phyloP scores from a whole-genome alignment of 2,113 vertebrate species.

The Noturus placidus region DNA sequence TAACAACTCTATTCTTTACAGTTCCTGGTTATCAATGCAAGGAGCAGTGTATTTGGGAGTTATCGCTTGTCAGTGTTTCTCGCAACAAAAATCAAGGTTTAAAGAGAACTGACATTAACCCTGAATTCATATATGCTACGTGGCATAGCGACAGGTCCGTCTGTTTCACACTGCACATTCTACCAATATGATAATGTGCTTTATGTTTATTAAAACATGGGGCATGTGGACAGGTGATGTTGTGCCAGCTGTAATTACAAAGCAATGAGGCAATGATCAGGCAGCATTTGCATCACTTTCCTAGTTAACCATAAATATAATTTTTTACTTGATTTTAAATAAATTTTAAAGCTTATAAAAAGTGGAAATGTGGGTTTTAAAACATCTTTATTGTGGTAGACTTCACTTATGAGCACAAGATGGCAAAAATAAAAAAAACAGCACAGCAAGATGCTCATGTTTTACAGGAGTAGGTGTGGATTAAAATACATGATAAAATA shows the following conservation, averaged over 20 bases:
- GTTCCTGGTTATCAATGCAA: slow-evolving; percentile 2
- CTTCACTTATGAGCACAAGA: neutral
- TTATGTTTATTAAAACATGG: neutral
- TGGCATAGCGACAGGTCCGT: neutral
- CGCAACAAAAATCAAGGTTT: neutral
- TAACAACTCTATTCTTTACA: neutral
- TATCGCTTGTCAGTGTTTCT: neutral
- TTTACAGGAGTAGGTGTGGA: neutral
- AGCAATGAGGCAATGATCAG: neutral
- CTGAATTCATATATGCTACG: neutral
- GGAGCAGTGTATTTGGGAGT: neutral
- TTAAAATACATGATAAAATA: neutral
- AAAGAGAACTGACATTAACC: neutral
- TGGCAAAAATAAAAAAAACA: neutral
- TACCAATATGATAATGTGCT: neutral
- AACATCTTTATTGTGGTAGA: neutral
- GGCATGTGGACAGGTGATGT: neutral
- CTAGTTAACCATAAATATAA: neutral
- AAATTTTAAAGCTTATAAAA: neutral
- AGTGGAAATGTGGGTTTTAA: neutral
- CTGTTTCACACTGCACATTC: neutral
- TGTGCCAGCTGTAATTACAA: neutral
- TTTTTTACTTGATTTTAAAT: neutral
- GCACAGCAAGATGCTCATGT: neutral
- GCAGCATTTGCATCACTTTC: neutral